Evolutionary conservation across 2,113 vertebrate species (phyloP).

Genomic region (Sterrhoptilus dennistouni): DNA sequence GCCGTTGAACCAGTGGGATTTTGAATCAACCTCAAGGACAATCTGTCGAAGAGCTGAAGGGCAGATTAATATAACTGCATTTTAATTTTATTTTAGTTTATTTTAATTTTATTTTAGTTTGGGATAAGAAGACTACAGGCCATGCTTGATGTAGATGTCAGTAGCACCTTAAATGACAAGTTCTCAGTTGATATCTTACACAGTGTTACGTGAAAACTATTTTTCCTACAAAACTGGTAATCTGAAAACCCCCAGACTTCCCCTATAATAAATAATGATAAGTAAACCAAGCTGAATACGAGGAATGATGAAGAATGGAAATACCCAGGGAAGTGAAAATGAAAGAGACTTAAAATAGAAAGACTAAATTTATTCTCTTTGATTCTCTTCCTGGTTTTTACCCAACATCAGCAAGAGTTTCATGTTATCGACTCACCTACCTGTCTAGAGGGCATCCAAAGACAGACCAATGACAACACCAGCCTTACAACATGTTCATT

Average conservation of each 20-base stretch:
- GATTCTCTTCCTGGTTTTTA: not conserved
- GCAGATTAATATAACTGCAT: not conserved
- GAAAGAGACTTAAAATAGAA: not conserved
- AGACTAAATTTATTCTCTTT: not conserved
- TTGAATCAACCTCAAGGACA: not conserved
- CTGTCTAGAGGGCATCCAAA: not conserved
- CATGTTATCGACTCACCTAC: not conserved
- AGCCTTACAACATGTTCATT: not conserved
- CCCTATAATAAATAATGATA: not conserved
- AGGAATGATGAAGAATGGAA: not conserved
- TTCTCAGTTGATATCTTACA: not conserved
- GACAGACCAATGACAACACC: not conserved
- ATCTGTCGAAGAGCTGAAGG: not conserved
- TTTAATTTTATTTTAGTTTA: not conserved
- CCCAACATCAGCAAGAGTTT: not conserved
- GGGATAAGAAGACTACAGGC: not conserved
- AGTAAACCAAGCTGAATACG: not conserved
- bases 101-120: not conserved
- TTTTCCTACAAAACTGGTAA: not conserved
- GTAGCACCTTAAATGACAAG: not conserved
- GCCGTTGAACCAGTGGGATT: not conserved
- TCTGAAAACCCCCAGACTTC: not conserved
- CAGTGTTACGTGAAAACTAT: not conserved
- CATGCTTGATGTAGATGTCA: not conserved
- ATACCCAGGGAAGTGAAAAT: not conserved